Percentiles rank a stretch among this genome's conserved stretches.
Evolutionary conservation across 1,140 invertebrate genomes (phyloP).

Genomic region (Zaprionus ornatus): DNA sequence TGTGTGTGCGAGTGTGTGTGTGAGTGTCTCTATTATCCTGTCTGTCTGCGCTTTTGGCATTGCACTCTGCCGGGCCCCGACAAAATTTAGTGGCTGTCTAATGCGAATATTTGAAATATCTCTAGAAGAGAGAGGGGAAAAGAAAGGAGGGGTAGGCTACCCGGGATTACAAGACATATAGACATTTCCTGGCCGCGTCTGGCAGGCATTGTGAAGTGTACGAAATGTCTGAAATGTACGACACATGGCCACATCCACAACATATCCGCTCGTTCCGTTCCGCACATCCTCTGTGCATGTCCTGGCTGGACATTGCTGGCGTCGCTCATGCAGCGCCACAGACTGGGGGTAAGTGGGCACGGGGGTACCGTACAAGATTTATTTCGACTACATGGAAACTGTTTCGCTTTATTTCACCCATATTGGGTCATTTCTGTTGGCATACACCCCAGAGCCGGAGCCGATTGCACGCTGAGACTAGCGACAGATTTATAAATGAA

Average conservation of each 20-base stretch:
- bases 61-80: slow-evolving; percentile 11
- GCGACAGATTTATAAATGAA: slow-evolving; percentile 20
- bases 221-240: slow-evolving; percentile 30
- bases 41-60: slow-evolving; percentile 40
- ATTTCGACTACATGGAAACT: slow-evolving; percentile 54
- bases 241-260: slow-evolving; percentile 44
- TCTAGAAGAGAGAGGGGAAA: slow-evolving; percentile 12
- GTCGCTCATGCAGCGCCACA: slow-evolving; percentile 59
- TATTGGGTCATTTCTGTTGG: slow-evolving; percentile 50
- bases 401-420: slow-evolving; percentile 57
- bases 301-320: slow-evolving; percentile 70
- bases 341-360: slow-evolving; percentile 24
- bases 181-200: slow-evolving; percentile 42
- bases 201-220: slow-evolving; percentile 39
- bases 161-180: slow-evolving; percentile 37
- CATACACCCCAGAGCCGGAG: slow-evolving; percentile 42
- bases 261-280: slow-evolving; percentile 22
- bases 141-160: neutral
- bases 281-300: slow-evolving; percentile 50
- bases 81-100: slow-evolving; percentile 43
- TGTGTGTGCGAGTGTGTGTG: neutral
- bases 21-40: neutral
- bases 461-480: slow-evolving; percentile 27
- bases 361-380: slow-evolving; percentile 38
- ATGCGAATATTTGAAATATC: slow-evolving; percentile 56